Base-by-base conservation (phyloP, 1,140 invertebrate genomes). In the Drosophila sproati region DNA sequence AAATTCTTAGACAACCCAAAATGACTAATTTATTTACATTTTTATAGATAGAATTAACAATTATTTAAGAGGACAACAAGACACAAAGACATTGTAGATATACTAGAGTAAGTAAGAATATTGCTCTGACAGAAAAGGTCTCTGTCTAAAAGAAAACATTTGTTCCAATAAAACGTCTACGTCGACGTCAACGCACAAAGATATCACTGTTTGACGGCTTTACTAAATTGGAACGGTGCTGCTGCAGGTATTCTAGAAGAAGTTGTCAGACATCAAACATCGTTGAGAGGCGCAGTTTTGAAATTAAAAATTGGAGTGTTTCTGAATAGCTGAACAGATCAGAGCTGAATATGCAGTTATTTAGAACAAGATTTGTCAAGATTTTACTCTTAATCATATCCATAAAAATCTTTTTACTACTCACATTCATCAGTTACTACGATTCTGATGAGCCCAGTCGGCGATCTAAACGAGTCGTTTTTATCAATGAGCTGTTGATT, bases 371-470 rank as follows among this genome's bases (percentile, higher is more conserved):
- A 12, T 61, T 83, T 2, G 66, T 74, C 20, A 72, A 72, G 31
- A 56, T 81, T 12, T 41, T 85, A 0, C 78, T 86, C 31, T 39
- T 75, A 3, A 78, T 85, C 4, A 69, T 85, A 8, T 64, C 59
- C 48, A 41, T 86, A 5, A 85, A 85, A 31, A 20, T 85, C 0
- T 59, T 78, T 28, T 57, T 86, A 37, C 32, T 85, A n/a, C 4
- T 85, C 4, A 47, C 28, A 10, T 41, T 86, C 0, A 69, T 78
- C 12, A 5, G 34, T 5, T 20, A 76, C 7, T 74, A 72, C 4
- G 57, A 50, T 35, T 60, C 34, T 2, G 29, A 61, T 35, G 12
- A 37, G 28, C 4, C 37, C 2, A 12, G 8, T 8, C 37, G 32
- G 5, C 31, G 5, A 2, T 29, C 8, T 2, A 10, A 10, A 2